Evolutionary conservation across 2,888 invertebrate species (phyloP).

Genomic region (Autographa pulchrina): DNA sequence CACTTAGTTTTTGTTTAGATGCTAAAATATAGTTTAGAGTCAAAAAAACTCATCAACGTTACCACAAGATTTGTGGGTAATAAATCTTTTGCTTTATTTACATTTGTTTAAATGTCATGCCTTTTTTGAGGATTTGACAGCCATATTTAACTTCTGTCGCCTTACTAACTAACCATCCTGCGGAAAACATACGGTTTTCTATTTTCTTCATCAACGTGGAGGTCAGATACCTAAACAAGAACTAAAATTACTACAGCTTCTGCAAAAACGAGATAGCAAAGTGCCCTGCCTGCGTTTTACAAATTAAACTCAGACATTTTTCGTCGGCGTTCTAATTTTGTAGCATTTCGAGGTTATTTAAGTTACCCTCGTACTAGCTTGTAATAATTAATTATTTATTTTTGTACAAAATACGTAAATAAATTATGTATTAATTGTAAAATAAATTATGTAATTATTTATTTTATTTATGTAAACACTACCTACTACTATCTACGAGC

Average conservation of each 20-base stretch:
- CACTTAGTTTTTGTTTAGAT: no score
- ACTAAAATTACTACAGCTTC: slow-evolving; percentile 6
- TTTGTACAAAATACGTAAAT: no score
- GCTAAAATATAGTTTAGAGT: no score
- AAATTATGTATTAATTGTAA: no score
- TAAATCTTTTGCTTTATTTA: no score
- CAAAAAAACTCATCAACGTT: no score
- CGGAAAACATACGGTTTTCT: not conserved
- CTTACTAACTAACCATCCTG: not conserved
- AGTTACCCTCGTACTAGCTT: not conserved
- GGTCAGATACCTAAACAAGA: slow-evolving; percentile 1
- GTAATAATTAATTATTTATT: not conserved
- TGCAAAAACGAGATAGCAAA: slow-evolving; percentile 9
- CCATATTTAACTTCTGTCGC: not conserved
- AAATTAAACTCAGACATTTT: slow-evolving; percentile 8
- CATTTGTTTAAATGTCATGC: no score
- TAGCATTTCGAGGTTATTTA: not conserved
- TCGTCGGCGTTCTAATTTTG: slow-evolving; percentile 1
- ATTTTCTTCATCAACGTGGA: slow-evolving; percentile 1
- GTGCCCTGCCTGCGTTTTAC: slow-evolving; percentile 9
- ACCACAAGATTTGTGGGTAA: no score
- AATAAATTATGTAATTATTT: no score
- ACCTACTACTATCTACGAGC: no score
- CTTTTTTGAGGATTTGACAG: no score
- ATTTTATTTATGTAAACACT: no score